Base-by-base conservation (phyloP, 2,888 invertebrate species). In the Cartodere bifasciata region DNA sequence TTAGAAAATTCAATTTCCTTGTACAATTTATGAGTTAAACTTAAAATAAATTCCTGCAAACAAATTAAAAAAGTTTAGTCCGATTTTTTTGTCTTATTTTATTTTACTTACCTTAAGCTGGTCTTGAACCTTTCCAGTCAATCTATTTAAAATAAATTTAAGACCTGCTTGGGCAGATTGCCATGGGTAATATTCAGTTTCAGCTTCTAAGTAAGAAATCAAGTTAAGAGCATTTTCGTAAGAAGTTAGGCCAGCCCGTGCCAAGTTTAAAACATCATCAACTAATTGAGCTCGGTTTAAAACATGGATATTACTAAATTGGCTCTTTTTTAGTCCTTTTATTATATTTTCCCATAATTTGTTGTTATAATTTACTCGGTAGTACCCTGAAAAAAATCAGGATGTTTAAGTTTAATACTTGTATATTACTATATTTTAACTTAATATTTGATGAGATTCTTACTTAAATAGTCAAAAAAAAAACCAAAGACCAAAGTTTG, bases 181-280 rank as follows among this genome's bases (percentile, higher is more conserved):
- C 88, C 87, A 90, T 0, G 90, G 85, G n/a, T 80, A 63, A 45
- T 83, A 84, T 9, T 75, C 68, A 0, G 56, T 65, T 55, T 84
- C 83, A 6, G 67, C 58, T 30, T 62, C 55, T 37, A 91, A 61
- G 61, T 85, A 91, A 2, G 67, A 63, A 0, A 78, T 63, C 13
- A 83, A 63, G 10, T 67, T 62, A 23, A 90, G 65, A 0, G 79
- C 73, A n/a, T 66, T 55, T 0, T 56, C 52, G 48, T 83, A 82
- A 1, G 55, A 46, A 37, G 80, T 58, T 13, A 67, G 44, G 2
- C 71, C 70, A n/a, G 73, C 68, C 27, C 77, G 67, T n/a, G 82
- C 84, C 33, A 81, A 65, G 55, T 75, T 75, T 43, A 82, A 65
- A 2, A 78, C 66, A 55, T 92, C 92, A 46, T 90, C 82, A 7